These are phyloP conservation scores for Barnardius zonarius DNA, from an alignment of 2,113 vertebrate species.

Conservation along the genomic window DNA sequence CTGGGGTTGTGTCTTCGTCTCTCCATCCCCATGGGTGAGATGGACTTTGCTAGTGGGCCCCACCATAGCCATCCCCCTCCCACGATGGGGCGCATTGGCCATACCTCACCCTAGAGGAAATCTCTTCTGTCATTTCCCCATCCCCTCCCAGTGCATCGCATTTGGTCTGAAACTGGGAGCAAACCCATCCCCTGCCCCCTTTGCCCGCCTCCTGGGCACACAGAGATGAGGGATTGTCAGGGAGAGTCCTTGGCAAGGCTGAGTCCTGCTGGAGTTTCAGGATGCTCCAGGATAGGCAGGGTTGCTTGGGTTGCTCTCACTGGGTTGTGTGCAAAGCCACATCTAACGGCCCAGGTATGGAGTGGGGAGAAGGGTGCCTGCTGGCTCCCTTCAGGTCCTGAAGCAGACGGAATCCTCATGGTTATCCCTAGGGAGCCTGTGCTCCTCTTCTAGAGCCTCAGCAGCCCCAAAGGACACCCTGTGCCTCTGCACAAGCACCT, in stretches of 20 bases:
- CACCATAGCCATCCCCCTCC: not conserved
- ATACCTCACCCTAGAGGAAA: not conserved
- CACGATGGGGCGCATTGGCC: rapidly evolving
- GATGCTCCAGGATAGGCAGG: not conserved
- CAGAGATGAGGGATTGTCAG: not conserved
- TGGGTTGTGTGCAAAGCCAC: rapidly evolving
- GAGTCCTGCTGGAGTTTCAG: not conserved
- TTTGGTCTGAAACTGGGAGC: not conserved
- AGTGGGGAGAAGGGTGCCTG: too few species aligned
- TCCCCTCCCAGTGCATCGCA: rapidly evolving
- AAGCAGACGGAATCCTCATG: rapidly evolving
- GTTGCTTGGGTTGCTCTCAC: not conserved
- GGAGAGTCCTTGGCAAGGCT: not conserved
- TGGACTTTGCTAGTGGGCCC: not conserved
- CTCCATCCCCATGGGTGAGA: rapidly evolving
- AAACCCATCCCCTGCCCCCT: not conserved
- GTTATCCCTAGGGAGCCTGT: not conserved
- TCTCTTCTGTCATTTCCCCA: not conserved
- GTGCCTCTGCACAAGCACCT: rapidly evolving
- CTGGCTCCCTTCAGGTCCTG: not conserved
- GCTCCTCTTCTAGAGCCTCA: not conserved
- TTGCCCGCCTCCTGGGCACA: not conserved
- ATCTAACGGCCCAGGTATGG: not conserved
- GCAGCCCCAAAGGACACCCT: rapidly evolving
- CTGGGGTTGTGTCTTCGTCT: not conserved